Conservation (phyloP, 2,113 vertebrate genomes). For the Oenanthe oenanthe region DNA sequence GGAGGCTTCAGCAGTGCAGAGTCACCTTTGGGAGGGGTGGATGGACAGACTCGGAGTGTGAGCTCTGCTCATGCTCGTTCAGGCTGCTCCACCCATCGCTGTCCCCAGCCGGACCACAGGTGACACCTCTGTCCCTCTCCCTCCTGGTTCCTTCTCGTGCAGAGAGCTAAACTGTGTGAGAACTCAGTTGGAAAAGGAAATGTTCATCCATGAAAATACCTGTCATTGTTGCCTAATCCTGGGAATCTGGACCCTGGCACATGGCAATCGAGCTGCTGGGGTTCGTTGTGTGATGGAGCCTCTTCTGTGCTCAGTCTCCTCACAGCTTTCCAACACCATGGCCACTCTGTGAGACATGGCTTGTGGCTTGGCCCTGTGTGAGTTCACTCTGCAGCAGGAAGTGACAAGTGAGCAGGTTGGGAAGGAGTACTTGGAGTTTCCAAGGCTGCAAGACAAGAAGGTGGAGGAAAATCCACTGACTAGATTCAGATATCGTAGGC, state of each 20-base stretch:
- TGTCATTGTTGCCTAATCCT: neutral
- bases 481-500: accelerated
- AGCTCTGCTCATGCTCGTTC: accelerated
- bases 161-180: neutral
- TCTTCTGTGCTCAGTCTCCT: accelerated
- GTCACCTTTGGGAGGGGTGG: neutral
- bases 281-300: accelerated
- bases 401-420: neutral
- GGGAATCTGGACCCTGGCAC: neutral
- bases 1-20: neutral
- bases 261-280: accelerated
- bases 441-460: neutral
- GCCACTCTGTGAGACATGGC: accelerated
- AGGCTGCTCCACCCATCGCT: neutral
- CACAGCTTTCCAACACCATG: accelerated
- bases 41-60: neutral
- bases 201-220: neutral
- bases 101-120: neutral
- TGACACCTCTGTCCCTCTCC: neutral
- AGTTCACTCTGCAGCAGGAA: neutral
- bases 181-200: neutral
- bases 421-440: too few relatives aligned
- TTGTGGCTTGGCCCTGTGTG: neutral
- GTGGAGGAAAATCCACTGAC: accelerated
- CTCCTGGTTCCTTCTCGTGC: neutral